Evolutionary conservation across 2,888 invertebrate genomes (phyloP), one percentile per base, ranked within the genome.

Genomic region (Cecidostiba fungosa): DNA sequence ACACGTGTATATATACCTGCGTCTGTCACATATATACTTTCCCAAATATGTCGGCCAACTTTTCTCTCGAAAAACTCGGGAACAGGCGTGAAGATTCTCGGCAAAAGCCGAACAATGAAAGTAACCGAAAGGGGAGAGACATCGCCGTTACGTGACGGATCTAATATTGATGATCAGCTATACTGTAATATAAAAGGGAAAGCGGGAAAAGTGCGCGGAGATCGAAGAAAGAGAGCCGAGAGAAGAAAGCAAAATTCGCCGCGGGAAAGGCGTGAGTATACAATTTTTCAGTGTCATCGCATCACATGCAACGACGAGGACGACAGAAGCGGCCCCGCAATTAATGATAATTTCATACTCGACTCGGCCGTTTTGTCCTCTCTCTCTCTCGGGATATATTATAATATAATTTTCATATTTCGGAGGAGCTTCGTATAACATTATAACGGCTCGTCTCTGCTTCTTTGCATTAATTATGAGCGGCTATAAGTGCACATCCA

Each of bases 311-410:
- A 10, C 43, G 23, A 19, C 70, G 39, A 10, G 10, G 23, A 14
- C 54, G n/a, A n/a, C 36, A 59, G 47, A 19, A 54, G 23, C 29
- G 14, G 32, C 69, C 84, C 74, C 69, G 47, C 76, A 54, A 69
- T 76, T 80, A 80, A 85, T 80, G 85, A 85, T 80, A 80, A 85
- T 85, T 79, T 54, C 76, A 85, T 70, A 74, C 78, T 62, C 73
- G 47, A 32, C 70, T 14, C 29, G 26, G 72, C 62, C 47, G 77
- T 39, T 82, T 82, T 66, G 4, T 43, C 36, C 29, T 47, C 43
- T 23, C 23, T n/a, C n/a, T 19, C 43, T 23, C 26, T 1, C 19
- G 10, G 29, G 3, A 14, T 10, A 54, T 50, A 23, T 12, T 10
- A 54, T 50, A 23, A 19, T 69, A 72, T 47, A 81, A 69, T 76